Evolutionary conservation across 2,113 vertebrate genomes (phyloP).

Genomic region (Chaetops frenatus): DNA sequence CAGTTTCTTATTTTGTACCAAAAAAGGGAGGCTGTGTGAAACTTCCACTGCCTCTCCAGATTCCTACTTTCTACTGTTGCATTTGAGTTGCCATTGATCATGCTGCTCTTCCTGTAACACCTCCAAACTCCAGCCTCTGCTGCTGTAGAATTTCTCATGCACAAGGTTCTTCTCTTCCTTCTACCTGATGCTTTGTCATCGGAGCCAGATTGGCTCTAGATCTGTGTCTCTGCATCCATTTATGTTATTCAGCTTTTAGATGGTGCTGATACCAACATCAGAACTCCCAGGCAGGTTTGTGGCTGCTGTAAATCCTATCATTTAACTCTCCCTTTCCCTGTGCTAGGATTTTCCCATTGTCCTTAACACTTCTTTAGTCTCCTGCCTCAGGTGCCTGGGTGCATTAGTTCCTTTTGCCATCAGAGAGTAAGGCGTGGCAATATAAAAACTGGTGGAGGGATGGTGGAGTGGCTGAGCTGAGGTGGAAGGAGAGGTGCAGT

Average conservation of each 20-base stretch:
- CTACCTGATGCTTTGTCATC: neutral
- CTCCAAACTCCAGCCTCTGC: neutral
- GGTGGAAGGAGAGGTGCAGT: neutral
- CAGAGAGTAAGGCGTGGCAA: fast-evolving
- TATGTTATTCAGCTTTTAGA: neutral
- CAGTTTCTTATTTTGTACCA: neutral
- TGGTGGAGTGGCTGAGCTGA: neutral
- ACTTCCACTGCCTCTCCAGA: neutral
- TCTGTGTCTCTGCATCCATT: neutral
- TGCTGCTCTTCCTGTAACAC: neutral
- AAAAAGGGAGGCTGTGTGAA: neutral
- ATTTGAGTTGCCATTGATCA: neutral
- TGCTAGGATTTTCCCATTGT: neutral
- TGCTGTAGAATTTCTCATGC: neutral
- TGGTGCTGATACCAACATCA: neutral
- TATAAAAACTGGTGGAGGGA: neutral
- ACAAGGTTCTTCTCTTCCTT: neutral
- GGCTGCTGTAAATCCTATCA: neutral
- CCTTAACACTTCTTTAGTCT: neutral
- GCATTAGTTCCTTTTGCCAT: neutral
- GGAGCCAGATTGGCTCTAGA: neutral
- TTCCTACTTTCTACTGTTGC: neutral
- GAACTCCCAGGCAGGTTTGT: neutral
- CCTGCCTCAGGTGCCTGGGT: neutral
- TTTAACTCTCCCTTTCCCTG: neutral